Base-by-base conservation (phyloP, 2,113 vertebrate genomes). In the Synchiropus splendidus region DNA sequence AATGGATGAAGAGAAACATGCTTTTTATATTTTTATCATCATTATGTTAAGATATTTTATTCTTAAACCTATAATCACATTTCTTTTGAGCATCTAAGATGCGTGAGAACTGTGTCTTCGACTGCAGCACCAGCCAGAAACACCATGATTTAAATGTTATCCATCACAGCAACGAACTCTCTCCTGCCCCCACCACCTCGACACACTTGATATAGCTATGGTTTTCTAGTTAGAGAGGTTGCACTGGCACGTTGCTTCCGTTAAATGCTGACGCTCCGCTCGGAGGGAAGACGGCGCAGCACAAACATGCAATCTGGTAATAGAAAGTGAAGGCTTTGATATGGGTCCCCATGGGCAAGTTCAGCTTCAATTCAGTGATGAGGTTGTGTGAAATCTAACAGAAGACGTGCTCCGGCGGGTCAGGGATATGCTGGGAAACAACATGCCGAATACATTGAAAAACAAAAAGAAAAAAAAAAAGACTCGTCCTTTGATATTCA, bases 401-500 rank as follows among this genome's bases (percentile, higher is more conserved):
- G 63, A 69, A 65, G 59, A 61, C 61, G 58, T 21, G 35, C n/a
- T 36, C 44, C 68, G 51, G 51, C 52, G 72, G 65, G 70, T 79
- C 75, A 74, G 57, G 64, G 63, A 63, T 58, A 36, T 48, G 53
- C 53, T 34, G 45, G 44, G 58, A 67, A 57, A 71, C 60, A 58
- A 71, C 58, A 57, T 51, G 54, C 64, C 64, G 69, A 68, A 74
- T 79, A 61, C 44, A 68, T 76, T 70, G 69, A 18, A 69, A 71
- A 72, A 74, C 55, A 51, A 36, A 27, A 27, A 27, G 21, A 27
- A 8, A 27, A 27, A 36, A 27, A 27, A 27, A 8, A 27, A 8
- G 8, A 27, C 31, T 31, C 10, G 2, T 6, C 42, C 64, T 74
- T 83, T 78, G 71, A 81, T 80, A 80, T 78, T 73, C 64, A 71